Percentiles rank a stretch among this genome's conserved stretches.
These are phyloP conservation scores for Miltochrista miniata DNA, from an alignment of 2,888 invertebrate species.

Conservation along the genomic window DNA sequence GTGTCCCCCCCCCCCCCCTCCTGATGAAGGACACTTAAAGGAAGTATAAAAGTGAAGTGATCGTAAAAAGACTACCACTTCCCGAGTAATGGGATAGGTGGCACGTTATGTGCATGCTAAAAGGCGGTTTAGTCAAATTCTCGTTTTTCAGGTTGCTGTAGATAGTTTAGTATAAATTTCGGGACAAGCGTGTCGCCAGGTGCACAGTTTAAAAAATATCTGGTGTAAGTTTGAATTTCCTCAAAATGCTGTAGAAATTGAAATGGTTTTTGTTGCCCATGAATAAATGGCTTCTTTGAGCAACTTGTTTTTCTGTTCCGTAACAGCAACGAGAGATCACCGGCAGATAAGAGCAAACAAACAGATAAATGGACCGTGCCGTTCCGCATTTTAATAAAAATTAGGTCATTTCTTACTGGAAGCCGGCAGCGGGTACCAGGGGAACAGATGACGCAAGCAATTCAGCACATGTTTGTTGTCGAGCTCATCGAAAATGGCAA, in stretches of 20 bases:
- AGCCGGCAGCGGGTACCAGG: slow-evolving; percentile 6
- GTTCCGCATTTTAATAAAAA: slow-evolving; percentile 33
- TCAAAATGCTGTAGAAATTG: background rate
- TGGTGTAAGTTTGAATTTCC: background rate
- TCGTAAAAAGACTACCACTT: background rate
- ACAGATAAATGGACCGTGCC: slow-evolving; percentile 21
- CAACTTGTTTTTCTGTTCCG: too few species aligned
- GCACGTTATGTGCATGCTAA: background rate
- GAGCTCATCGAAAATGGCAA: slow-evolving; percentile 12
- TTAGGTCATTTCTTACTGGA: slow-evolving; percentile 21
- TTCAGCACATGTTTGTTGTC: slow-evolving; percentile 5
- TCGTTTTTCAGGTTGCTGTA: too few species aligned
- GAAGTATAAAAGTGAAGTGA: background rate
- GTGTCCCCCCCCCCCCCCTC: too few species aligned
- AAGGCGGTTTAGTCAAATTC: too few species aligned
- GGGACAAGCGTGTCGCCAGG: too few species aligned
- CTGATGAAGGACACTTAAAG: background rate
- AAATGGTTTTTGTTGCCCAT: background rate
- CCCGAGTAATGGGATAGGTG: background rate
- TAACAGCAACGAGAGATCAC: background rate
- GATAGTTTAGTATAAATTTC: too few species aligned
- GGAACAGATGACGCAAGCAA: slow-evolving; percentile 10
- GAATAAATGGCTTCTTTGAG: background rate
- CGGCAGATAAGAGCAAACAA: slow-evolving; percentile 22
- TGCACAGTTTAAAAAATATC: too few species aligned